Evolutionary conservation across 2,888 invertebrate species (phyloP).

Genomic region (Limenitis camilla): DNA sequence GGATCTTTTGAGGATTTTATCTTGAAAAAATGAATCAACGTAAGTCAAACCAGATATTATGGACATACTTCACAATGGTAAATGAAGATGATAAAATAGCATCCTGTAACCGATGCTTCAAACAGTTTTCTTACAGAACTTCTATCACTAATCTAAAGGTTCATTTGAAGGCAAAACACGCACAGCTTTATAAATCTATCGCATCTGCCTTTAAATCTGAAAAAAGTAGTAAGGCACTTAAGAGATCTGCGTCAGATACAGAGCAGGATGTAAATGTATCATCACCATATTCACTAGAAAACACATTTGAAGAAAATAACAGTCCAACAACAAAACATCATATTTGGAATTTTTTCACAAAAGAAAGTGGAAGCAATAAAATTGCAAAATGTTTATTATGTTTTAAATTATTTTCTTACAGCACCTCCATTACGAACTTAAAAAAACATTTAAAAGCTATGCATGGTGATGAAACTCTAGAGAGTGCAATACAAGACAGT

Average conservation of each 20-base stretch:
- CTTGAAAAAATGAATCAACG: no score
- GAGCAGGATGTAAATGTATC: no score
- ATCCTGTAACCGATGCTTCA: neutral
- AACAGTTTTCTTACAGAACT: neutral
- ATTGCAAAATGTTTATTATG: neutral
- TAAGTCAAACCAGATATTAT: no score
- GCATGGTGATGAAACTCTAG: neutral
- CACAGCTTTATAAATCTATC: neutral
- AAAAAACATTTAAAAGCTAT: neutral
- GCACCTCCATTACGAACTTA: neutral
- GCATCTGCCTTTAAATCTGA: neutral
- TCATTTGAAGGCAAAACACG: neutral
- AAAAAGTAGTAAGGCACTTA: neutral
- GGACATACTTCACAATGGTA: no score
- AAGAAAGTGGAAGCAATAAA: no score
- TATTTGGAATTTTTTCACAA: no score
- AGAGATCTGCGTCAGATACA: neutral
- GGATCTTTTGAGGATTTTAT: no score
- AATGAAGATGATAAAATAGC: neutral
- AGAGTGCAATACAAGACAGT: neutral
- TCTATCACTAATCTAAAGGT: neutral
- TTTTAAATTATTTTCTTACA: neutral
- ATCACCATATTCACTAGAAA: no score
- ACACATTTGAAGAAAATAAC: no score
- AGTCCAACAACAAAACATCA: no score